These are phyloP conservation scores for Aphelocoma californica DNA, from an alignment of 2,797 vertebrate genomes.

Conservation along the genomic window DNA sequence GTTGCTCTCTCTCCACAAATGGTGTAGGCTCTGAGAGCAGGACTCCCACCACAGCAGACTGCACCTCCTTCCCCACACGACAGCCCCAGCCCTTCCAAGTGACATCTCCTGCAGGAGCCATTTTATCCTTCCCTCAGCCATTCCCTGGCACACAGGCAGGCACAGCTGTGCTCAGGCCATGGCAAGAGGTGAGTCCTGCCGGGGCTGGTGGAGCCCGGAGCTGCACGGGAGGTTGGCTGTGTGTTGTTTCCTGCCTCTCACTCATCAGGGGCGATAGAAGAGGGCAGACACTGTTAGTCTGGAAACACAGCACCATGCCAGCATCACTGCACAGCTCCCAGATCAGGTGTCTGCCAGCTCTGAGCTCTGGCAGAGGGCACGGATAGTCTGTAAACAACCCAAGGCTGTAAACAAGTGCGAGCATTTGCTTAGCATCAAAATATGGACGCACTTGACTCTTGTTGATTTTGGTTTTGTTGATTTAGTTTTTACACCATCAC, in stretches of 20 bases:
- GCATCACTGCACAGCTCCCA: not conserved
- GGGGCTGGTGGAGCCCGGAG: not conserved
- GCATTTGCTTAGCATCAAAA: not conserved
- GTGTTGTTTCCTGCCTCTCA: accelerated
- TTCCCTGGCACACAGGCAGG: not conserved
- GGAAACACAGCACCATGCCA: accelerated
- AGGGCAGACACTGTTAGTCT: not conserved
- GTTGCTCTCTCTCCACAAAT: not conserved
- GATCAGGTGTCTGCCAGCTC: conserved; percentile 8
- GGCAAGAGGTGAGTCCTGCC: not conserved
- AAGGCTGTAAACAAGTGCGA: not conserved
- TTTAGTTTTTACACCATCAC: not conserved
- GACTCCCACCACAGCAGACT: not conserved
- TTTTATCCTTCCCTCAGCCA: not conserved
- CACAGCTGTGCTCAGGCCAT: not conserved
- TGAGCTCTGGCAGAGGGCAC: not conserved
- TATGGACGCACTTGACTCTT: not conserved
- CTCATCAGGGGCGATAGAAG: not conserved
- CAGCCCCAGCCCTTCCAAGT: not conserved
- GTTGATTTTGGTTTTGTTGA: not conserved
- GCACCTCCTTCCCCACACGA: not conserved
- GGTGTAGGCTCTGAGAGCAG: accelerated
- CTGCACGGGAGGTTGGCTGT: accelerated
- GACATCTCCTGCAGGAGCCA: accelerated
- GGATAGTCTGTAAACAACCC: not conserved